Evolutionary conservation across 2,113 vertebrate species (phyloP), one percentile per base, ranked within the genome.

Genomic region (Dryoscopus gambensis): DNA sequence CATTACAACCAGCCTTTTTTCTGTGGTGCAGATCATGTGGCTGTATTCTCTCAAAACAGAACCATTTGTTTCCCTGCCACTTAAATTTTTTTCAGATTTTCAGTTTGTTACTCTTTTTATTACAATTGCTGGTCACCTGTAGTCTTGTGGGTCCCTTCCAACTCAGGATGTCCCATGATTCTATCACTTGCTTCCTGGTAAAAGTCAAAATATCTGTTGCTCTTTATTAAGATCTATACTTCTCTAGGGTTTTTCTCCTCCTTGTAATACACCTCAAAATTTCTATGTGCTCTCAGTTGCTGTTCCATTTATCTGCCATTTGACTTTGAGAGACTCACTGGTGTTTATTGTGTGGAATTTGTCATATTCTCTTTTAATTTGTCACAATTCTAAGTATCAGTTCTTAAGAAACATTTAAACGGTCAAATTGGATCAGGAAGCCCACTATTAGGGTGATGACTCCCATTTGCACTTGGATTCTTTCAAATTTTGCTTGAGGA

Each of bases 11-110:
- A 67, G 21, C 8, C 10, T 23, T n/a, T 46, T 62, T 16, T n/a
- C 31, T 83, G 15, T 10, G 64, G 13, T 31, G 57, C 59, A 81
- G 44, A 44, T 39, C 47, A 35, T 50, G 40, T 15, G 24, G 11
- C 10, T 69, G 33, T 56, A 13, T 89, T 73, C 2, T 57, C 40
- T 83, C 39, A 82, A 69, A 84, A 57, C 10, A 68, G 10, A 68
- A 3, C 2, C 5, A 1, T 11, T 52, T 62, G 28, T 28, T 55
- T 4, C 33, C 24, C 47, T 50, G 5, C 3, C 28, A n/a, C 28
- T 64, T 63, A 47, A 60, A 7, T 27, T 1, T 21, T 82, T 80
- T 64, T 18, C 21, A 74, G 7, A 8, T 87, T 88, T 77, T 57
- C n/a, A 65, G 5, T 31, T 86, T 74, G 12, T 37, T 81, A 50